phyloP scores from a whole-genome alignment of 1,140 invertebrate species.

The Drosophila sturtevanti region DNA sequence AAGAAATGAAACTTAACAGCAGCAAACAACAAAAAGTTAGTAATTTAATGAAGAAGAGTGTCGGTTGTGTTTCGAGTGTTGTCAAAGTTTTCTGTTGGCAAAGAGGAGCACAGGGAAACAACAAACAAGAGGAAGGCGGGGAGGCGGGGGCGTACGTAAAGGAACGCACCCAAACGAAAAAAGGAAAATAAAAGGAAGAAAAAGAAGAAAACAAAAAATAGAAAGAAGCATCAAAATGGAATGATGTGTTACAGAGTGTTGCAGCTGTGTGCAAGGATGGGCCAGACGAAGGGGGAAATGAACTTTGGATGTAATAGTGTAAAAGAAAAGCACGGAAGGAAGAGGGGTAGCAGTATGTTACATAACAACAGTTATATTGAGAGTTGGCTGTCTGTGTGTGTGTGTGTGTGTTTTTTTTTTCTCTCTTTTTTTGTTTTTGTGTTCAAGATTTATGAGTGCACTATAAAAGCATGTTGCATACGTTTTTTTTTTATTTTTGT shows the following conservation, averaged over 20 bases:
- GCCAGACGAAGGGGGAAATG: not conserved
- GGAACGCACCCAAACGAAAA: not conserved
- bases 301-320: not conserved
- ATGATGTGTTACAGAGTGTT: not conserved
- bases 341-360: conserved; percentile 18
- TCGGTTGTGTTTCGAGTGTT: conserved; percentile 41
- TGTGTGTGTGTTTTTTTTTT: too few species aligned
- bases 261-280: conserved; percentile 3
- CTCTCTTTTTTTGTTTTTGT: not conserved
- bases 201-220: too few species aligned
- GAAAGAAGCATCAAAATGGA: not conserved
- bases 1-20: conserved; percentile 51
- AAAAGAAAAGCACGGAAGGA: not conserved
- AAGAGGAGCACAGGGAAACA: not conserved
- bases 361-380: conserved; percentile 40
- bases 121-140: not conserved
- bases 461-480: not conserved
- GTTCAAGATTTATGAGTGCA: not conserved
- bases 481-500: conserved; percentile 2
- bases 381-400: not conserved
- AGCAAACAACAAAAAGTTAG: conserved; percentile 70
- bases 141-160: not conserved
- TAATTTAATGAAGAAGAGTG: conserved; percentile 60
- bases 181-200: not conserved
- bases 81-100: conserved; percentile 37